Evolutionary conservation across 2,113 vertebrate genomes (phyloP).

Genomic region (Phycodurus eques): DNA sequence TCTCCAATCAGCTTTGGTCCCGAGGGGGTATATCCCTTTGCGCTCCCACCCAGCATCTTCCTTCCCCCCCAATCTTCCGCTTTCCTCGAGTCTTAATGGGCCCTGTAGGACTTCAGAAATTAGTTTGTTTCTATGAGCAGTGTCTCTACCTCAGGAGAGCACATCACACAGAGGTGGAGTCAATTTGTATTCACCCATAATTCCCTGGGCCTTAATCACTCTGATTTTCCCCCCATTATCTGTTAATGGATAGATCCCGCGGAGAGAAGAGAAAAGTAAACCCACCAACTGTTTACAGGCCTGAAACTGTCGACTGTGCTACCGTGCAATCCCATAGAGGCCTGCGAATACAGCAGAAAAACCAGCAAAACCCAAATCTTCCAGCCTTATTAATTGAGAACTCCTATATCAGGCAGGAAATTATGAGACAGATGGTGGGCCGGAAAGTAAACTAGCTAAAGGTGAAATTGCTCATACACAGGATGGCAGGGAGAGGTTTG

Average conservation of each 20-base stretch:
- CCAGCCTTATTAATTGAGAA: slow-evolving; percentile 57
- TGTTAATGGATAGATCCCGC: slow-evolving; percentile 96
- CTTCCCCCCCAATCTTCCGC: slow-evolving; percentile 44
- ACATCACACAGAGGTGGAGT: slow-evolving; percentile 78
- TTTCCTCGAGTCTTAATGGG: slow-evolving; percentile 75
- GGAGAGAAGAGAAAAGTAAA: slow-evolving; percentile 74
- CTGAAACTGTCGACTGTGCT: slow-evolving; percentile 68
- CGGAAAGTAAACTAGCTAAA: slow-evolving; percentile 35
- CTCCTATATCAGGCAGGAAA: slow-evolving; percentile 44
- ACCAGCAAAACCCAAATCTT: slow-evolving; percentile 53
- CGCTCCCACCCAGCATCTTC: slow-evolving; percentile 62
- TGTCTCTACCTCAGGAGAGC: slow-evolving; percentile 83
- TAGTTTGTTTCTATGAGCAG: slow-evolving; percentile 85
- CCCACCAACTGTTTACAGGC: slow-evolving; percentile 79
- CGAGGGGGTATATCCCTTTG: slow-evolving; percentile 68
- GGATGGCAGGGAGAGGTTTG: slow-evolving; percentile 3
- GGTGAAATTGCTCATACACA: slow-evolving; percentile 46
- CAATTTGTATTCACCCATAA: slow-evolving; percentile 89
- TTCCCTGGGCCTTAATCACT: slow-evolving; percentile 95
- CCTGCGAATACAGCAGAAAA: slow-evolving; percentile 49
- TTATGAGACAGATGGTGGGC: slow-evolving; percentile 45
- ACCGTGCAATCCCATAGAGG: slow-evolving; percentile 58
- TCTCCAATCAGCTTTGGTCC: slow-evolving; percentile 72
- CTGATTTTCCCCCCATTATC: slow-evolving; percentile 91
- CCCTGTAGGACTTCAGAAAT: slow-evolving; percentile 79